Base-by-base conservation (phyloP, 2,113 vertebrate genomes). In the Lanius collurio region DNA sequence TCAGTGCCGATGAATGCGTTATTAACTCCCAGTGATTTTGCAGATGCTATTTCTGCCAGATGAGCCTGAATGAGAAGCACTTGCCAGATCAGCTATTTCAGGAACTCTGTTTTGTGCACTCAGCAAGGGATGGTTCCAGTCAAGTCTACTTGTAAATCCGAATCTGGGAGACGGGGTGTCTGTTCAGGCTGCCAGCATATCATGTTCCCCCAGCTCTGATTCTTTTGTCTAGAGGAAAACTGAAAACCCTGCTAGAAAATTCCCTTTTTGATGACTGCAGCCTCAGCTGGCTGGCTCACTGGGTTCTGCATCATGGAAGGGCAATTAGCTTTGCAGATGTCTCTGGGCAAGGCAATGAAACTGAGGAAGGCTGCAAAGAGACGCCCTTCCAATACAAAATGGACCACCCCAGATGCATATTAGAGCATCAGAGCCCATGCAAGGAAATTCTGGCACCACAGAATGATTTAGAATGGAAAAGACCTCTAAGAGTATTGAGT, bases 1-100 rank as follows among this genome's bases (percentile, higher is more conserved):
- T 86, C 94, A 30, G 73, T 62, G 92, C 37, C 35, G 13, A 81
- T 96, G 85, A 96, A 94, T 89, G 88, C 49, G 4, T 96, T 96
- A 95, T 95, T 90, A 96, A 92, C 64, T 93, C 76, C n/a, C 76
- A 92, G 79, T 68, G 79, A 92, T 93, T 96, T 60, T 94, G 88
- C 90, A 94, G 90, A 88, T 92, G 85, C 87, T 92, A 1, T 86
- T 94, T 81, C 85, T 96, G 93, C 94, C 92, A 89, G 90, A 93
- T 89, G 90, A 97, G 92, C 60, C 69, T 41, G 83, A 53, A 31
- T 86, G 94, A 83, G 79, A 8, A 47, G 64, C 0, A 9, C 80
- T 60, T 89, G 92, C 90, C 95, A 95, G 84, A 93, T 95, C 84
- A 85, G 75, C 93, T 97, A 49, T 95, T 96, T 93, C 92, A 91